These are phyloP conservation scores for Silurus lanzhouensis DNA, from an alignment of 2,797 vertebrate genomes.

Conservation along the genomic window DNA sequence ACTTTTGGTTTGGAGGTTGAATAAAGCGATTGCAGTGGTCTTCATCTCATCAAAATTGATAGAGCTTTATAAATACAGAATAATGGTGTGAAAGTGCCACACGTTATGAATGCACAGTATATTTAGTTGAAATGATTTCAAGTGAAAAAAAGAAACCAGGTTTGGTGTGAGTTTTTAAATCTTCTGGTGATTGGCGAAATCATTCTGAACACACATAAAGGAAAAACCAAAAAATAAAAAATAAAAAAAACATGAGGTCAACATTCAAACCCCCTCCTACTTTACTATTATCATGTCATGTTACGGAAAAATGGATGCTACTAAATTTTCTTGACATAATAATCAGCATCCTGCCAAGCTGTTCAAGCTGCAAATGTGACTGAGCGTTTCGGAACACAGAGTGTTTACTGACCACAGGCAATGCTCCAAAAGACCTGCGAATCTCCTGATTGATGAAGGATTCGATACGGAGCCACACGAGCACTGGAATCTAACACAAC, in stretches of 20 bases:
- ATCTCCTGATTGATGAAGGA: slow-evolving; percentile 93
- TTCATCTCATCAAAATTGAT: background rate
- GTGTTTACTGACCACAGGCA: slow-evolving; percentile 82
- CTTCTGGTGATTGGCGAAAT: background rate
- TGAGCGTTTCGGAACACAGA: background rate
- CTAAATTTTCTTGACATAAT: background rate
- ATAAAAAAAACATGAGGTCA: too few species aligned
- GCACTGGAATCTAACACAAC: slow-evolving; percentile 97
- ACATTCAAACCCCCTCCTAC: background rate
- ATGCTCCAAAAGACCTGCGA: slow-evolving; percentile 95
- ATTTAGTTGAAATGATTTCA: background rate
- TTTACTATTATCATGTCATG: background rate
- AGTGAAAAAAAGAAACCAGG: background rate
- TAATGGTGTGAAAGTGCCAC: background rate
- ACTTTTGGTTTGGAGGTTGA: background rate
- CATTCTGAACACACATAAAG: background rate
- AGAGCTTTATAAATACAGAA: background rate
- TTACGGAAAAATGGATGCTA: background rate
- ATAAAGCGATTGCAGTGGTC: background rate
- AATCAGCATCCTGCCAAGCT: background rate
- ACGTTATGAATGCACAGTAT: too few species aligned
- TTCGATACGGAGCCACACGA: slow-evolving; percentile 91
- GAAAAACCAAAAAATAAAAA: too few species aligned
- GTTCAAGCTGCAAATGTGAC: background rate
- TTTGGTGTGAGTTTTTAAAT: background rate